These are phyloP conservation scores for Meloidogyne floridensis DNA, from an alignment of 1,140 invertebrate species.

Conservation along the genomic window DNA sequence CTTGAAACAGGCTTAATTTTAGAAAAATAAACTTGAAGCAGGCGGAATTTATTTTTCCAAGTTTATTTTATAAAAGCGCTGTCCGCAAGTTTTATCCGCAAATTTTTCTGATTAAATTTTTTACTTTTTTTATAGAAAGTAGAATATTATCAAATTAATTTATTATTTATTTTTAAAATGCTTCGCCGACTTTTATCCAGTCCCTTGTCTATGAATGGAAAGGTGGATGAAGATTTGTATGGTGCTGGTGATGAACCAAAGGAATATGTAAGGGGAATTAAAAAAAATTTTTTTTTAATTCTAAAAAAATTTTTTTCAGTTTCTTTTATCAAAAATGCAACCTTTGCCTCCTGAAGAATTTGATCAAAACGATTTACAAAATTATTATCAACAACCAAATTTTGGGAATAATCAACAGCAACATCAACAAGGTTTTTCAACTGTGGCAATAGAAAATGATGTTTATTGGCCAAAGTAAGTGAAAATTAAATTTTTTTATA, in stretches of 20 bases:
- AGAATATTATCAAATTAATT: not conserved
- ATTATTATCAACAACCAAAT: not conserved
- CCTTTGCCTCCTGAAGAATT: not conserved
- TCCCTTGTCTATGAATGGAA: conserved; percentile 4
- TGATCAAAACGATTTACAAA: not conserved
- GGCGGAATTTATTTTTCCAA: too few species aligned
- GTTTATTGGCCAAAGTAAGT: conserved; percentile 1
- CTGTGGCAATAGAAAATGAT: not conserved
- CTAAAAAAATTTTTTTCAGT: not conserved
- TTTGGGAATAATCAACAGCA: not conserved
- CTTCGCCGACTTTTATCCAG: conserved; percentile 3
- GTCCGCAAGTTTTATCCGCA: too few species aligned
- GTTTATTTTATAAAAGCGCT: too few species aligned
- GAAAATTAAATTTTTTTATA: not conserved
- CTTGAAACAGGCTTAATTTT: too few species aligned
- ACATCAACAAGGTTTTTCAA: not conserved
- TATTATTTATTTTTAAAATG: not conserved
- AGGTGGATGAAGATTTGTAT: not conserved
- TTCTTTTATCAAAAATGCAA: conserved; percentile 2
- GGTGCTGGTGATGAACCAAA: not conserved
- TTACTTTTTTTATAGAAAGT: not conserved
- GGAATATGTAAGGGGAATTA: not conserved
- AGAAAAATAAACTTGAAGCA: too few species aligned
- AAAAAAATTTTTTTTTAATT: not conserved
- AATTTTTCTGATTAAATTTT: not conserved